Base-by-base conservation (phyloP, 2,797 vertebrate genomes). In the Helarctos malayanus region DNA sequence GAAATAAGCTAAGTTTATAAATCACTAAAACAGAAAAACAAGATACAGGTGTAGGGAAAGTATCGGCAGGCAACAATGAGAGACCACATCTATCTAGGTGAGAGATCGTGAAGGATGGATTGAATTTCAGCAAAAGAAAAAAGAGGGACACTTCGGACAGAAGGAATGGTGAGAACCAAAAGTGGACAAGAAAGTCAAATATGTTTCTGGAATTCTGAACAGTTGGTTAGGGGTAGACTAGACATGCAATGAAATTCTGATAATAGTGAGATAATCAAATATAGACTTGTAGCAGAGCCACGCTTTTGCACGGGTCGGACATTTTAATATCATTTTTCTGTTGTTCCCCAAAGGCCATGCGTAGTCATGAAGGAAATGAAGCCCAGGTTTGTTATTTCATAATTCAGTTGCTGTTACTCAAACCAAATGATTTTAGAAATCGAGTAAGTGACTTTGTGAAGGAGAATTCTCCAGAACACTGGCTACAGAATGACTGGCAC, bases 301-400 rank as follows among this genome's bases (percentile, higher is more conserved):
- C 69, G n/a, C 18, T 88, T 86, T 63, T 81, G 75, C 12, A 52
- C 0, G 27, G 32, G 21, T 75, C 52, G 15, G 32, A 9, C 45
- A n/a, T 84, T 92, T 52, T 95, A 16, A 61, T 96, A 45, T 27
- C 7, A n/a, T 96, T 56, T 88, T 92, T 94, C 61, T 91, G 2
- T 90, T 97, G 94, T 98, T 78, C 0, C 95, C 96, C 94, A 54
- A 97, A 99, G 99, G 99, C 99, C 3, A 99, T 99, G 99, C 99
- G 99, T 14, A 99, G 99, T 98, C 99, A 99, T 19, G 99, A 99
- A 98, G 99, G 99, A 95, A 99, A 99, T 61, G 99, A 99, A 98
- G 99, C 99, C 49, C 99, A 99, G 98, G 99, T 99, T 73, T 99
- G 99, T 98, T 99, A 99, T 98, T 99, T 99, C 99, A 99, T 99